These are phyloP conservation scores for Cyphomyrus discorhynchus DNA, from an alignment of 2,113 vertebrate genomes.

Conservation along the genomic window DNA sequence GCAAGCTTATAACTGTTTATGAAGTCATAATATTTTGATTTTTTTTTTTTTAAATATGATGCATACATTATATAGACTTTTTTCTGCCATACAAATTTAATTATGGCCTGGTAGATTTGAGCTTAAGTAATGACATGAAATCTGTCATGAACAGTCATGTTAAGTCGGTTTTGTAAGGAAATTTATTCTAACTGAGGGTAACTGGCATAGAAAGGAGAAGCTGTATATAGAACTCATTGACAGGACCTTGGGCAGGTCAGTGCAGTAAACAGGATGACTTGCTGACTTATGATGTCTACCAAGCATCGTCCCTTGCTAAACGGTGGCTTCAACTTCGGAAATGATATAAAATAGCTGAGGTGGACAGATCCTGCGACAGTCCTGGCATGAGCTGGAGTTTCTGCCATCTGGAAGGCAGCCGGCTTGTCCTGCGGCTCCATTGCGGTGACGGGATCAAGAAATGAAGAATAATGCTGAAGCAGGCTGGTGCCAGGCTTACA, in stretches of 20 bases:
- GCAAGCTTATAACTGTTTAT: neutral
- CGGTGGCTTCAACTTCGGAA: neutral
- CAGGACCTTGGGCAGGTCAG: neutral
- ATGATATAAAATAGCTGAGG: neutral
- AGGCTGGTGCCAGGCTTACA: neutral
- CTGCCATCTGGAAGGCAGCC: neutral
- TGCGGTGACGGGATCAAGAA: neutral
- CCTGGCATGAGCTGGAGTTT: neutral
- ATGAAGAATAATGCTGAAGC: neutral
- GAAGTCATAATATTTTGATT: neutral
- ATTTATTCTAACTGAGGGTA: neutral
- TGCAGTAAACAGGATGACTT: neutral
- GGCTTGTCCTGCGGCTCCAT: neutral
- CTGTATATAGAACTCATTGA: neutral
- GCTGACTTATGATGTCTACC: neutral
- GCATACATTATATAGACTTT: neutral
- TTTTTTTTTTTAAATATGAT: neutral
- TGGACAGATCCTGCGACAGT: neutral
- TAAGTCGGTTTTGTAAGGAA: neutral
- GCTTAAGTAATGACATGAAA: neutral
- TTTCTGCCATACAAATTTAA: neutral
- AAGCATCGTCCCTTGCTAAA: neutral
- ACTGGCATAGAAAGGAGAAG: neutral
- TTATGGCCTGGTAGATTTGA: neutral
- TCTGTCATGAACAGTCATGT: neutral